Conservation (phyloP, 2,797 vertebrate species). For the Pseudocheirus occidentalis region DNA sequence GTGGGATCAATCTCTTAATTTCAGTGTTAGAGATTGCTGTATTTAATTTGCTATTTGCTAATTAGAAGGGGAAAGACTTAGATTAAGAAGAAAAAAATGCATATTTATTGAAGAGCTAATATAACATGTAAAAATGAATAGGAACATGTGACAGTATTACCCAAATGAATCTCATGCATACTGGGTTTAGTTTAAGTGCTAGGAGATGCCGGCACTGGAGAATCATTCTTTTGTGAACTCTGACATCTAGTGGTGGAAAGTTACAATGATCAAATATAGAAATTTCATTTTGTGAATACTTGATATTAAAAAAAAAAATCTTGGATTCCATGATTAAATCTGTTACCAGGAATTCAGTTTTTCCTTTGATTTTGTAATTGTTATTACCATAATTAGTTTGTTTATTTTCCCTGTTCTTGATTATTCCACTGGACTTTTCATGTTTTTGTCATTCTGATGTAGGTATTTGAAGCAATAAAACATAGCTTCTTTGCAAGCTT, state of each 20-base stretch:
- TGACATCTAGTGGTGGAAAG: slow-evolving; percentile 81
- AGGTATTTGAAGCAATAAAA: neutral
- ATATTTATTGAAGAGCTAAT: neutral
- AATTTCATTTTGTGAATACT: neutral
- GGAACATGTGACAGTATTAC: no score
- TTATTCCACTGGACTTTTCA: neutral
- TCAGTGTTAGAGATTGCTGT: neutral
- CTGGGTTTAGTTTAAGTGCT: neutral
- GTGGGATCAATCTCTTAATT: neutral
- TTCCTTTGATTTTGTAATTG: neutral
- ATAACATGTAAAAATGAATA: neutral
- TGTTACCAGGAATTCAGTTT: neutral
- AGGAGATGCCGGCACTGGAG: accelerated
- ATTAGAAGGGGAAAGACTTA: neutral
- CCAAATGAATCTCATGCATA: neutral
- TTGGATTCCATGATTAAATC: neutral
- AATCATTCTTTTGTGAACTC: slow-evolving; percentile 60
- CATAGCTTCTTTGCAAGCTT: neutral
- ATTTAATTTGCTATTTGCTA: neutral
- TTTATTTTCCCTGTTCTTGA: neutral
- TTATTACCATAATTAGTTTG: neutral
- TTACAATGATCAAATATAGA: slow-evolving; percentile 11
- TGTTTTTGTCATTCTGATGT: neutral
- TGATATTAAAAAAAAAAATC: neutral
- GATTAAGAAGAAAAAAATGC: neutral